A percentile compares a stretch with the other conserved stretches of the same genome.
Evolutionary conservation across 2,113 vertebrate species (phyloP).

Genomic region (Sceloporus tristichus): DNA sequence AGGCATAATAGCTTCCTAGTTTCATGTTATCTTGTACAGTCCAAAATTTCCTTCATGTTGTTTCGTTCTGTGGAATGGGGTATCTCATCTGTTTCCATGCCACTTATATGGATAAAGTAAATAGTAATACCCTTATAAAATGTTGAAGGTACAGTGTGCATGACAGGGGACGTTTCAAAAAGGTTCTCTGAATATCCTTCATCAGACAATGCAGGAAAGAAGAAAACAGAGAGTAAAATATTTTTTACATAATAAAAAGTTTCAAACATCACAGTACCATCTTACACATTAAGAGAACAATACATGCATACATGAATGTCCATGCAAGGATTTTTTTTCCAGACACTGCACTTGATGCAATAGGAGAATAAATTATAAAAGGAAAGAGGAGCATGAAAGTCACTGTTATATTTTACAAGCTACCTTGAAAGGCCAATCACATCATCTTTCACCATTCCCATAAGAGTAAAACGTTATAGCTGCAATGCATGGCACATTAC

Average conservation of each 20-base stretch:
- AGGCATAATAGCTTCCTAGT: slow-evolving; percentile 21
- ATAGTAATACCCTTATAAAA: slow-evolving; percentile 83
- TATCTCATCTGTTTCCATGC: slow-evolving; percentile 33
- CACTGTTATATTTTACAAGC: not conserved
- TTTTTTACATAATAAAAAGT: slow-evolving; percentile 59
- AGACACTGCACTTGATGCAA: slow-evolving; percentile 37
- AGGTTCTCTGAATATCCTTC: slow-evolving; percentile 82
- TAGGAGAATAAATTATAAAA: slow-evolving; percentile 22
- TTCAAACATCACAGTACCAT: slow-evolving; percentile 56
- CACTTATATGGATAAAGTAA: slow-evolving; percentile 63
- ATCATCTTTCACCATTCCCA: not conserved
- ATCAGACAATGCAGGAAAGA: slow-evolving; percentile 77
- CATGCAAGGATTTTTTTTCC: slow-evolving; percentile 60
- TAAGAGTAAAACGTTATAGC: not conserved
- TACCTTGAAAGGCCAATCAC: not conserved
- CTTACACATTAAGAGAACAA: slow-evolving; percentile 66
- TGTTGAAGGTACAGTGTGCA: slow-evolving; percentile 76
- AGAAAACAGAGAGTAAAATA: slow-evolving; percentile 69
- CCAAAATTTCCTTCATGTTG: slow-evolving; percentile 43
- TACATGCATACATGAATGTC: slow-evolving; percentile 58
- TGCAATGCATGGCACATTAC: not conserved
- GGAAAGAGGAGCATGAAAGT: not conserved
- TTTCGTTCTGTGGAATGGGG: slow-evolving; percentile 39
- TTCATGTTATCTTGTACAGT: slow-evolving; percentile 34
- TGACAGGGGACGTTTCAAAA: slow-evolving; percentile 82